Conservation (phyloP, 2,888 invertebrate genomes). For the Barypeithes pellucidus region DNA sequence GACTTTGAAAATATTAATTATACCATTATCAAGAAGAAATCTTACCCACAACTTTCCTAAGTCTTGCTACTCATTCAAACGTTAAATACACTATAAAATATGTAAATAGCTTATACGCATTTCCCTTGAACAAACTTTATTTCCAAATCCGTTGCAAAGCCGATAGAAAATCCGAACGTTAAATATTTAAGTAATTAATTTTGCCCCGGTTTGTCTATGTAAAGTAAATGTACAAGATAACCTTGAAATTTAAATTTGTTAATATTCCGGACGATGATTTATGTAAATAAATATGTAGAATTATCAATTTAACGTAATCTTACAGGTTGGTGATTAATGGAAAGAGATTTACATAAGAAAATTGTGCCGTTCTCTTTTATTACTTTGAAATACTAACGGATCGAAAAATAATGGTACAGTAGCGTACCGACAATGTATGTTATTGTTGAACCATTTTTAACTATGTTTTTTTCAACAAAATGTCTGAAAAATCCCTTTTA, state of each 20-base stretch:
- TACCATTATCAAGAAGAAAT: too few relatives aligned
- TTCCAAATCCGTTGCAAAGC: constrained; percentile 19
- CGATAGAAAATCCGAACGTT: constrained; percentile 27
- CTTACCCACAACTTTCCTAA: too few relatives aligned
- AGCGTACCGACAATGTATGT: too few relatives aligned
- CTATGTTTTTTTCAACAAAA: too few relatives aligned
- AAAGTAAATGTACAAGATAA: constrained; percentile 27
- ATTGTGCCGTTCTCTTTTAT: constrained; percentile 22
- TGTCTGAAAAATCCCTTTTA: too few relatives aligned
- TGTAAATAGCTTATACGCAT: not conserved
- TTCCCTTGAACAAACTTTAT: constrained; percentile 22
- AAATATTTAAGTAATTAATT: constrained; percentile 41
- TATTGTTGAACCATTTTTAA: too few relatives aligned
- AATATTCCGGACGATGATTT: constrained; percentile 31
- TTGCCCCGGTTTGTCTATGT: constrained; percentile 28
- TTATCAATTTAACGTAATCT: constrained; percentile 40
- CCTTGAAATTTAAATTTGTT: constrained; percentile 37
- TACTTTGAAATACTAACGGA: constrained; percentile 21
- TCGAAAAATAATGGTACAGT: not conserved
- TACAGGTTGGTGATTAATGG: constrained; percentile 39
- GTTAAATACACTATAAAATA: not conserved
- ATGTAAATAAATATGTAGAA: constrained; percentile 39
- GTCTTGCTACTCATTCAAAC: too few relatives aligned
- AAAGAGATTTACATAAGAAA: constrained; percentile 29
- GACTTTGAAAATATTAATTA: too few relatives aligned